phyloP scores from a whole-genome alignment of 2,113 vertebrate genomes.

The Colinus virginianus region DNA sequence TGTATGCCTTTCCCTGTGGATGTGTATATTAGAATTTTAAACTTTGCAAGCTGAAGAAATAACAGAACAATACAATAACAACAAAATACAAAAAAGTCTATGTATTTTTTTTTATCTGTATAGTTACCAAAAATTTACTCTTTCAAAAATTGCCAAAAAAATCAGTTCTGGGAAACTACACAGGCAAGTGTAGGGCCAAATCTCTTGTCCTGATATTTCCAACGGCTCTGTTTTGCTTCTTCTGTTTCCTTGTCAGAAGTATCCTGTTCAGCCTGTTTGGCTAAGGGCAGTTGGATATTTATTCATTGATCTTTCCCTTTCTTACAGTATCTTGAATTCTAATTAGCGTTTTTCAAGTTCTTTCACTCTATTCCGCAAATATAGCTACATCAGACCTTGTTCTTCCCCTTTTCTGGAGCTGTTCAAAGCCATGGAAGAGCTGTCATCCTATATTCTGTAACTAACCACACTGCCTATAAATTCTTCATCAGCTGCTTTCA shows the following conservation, averaged over 20 bases:
- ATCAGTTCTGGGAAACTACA: conserved; percentile 79
- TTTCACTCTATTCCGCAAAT: conserved; percentile 46
- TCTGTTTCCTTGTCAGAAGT: conserved; percentile 74
- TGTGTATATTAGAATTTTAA: neutral
- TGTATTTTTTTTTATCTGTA: conserved; percentile 65
- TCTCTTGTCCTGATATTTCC: conserved; percentile 77
- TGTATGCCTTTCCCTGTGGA: neutral
- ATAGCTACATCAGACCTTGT: conserved; percentile 33
- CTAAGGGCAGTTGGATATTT: conserved; percentile 47
- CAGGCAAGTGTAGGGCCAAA: conserved; percentile 69
- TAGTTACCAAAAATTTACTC: conserved; percentile 71
- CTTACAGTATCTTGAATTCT: conserved; percentile 67
- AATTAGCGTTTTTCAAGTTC: conserved; percentile 55
- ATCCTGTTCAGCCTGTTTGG: conserved; percentile 73
- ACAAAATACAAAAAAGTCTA: conserved; percentile 28
- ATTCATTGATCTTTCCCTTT: conserved; percentile 73
- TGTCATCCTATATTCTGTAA: conserved; percentile 44
- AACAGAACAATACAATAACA: neutral
- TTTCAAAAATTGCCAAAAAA: conserved; percentile 79
- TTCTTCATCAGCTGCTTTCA: conserved; percentile 49
- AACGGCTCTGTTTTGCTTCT: conserved; percentile 82
- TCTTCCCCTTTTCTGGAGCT: conserved; percentile 25
- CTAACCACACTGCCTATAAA: conserved; percentile 36
- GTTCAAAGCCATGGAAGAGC: conserved; percentile 38
- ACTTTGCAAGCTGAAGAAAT: neutral